Percentiles rank a stretch among this genome's conserved stretches.
Conservation (phyloP, 2,113 vertebrate species). For the Cochlearius cochlearius region DNA sequence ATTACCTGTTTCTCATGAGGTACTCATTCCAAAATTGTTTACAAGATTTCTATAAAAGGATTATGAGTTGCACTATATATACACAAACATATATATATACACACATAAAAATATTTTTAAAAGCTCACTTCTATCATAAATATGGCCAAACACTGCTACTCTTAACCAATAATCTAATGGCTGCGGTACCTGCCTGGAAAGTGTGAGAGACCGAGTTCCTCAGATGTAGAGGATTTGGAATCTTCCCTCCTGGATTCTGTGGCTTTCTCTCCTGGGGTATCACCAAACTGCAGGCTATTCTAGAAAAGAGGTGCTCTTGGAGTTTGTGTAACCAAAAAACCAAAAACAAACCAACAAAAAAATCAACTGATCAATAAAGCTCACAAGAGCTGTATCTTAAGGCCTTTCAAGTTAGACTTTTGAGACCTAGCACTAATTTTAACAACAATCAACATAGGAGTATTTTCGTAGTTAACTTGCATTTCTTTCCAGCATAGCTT, state of each 20-base stretch:
- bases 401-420: neutral
- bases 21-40: neutral
- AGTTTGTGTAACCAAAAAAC: neutral
- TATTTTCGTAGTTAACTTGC: neutral
- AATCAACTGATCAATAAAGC: neutral
- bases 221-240: neutral
- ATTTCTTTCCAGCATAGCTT: neutral
- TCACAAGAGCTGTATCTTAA: neutral
- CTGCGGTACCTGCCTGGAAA: neutral
- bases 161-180: neutral
- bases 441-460: neutral
- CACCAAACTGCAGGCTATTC: neutral
- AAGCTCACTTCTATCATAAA: neutral
- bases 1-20: neutral
- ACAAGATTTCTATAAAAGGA: neutral
- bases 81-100: accelerated
- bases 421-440: neutral
- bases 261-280: neutral
- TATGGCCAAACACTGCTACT: neutral
- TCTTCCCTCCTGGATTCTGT: neutral
- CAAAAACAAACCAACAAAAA: neutral
- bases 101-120: neutral
- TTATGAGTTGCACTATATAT: neutral
- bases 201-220: neutral
- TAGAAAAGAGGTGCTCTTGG: neutral